Conservation (phyloP, 1,140 invertebrate genomes). For the Oedothorax gibbosus region DNA sequence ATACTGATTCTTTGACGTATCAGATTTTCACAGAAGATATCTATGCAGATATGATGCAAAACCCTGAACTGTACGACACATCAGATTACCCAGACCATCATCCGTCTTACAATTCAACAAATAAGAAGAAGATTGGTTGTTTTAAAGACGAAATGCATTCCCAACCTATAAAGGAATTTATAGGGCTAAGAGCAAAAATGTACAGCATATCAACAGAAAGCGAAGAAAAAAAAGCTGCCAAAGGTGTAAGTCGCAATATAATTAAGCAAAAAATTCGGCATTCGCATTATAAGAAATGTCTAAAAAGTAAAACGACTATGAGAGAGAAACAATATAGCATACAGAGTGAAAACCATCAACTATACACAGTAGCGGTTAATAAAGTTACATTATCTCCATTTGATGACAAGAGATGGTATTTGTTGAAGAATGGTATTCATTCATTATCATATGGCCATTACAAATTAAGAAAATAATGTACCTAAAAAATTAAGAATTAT, state of each 20-base stretch:
- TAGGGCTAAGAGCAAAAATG: conserved; percentile 68
- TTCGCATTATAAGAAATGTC: not conserved
- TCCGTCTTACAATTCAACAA: conserved; percentile 64
- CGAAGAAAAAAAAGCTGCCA: not conserved
- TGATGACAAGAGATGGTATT: conserved; percentile 2
- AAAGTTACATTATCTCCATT: not conserved
- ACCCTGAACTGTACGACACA: conserved; percentile 52
- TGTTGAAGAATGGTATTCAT: not conserved
- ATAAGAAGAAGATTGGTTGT: conserved; percentile 70
- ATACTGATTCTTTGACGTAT: not conserved
- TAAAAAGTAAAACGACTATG: not conserved
- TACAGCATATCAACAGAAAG: not conserved
- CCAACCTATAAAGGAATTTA: conserved; percentile 67
- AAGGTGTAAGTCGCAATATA: not conserved
- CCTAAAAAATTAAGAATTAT: too few species aligned
- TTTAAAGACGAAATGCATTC: conserved; percentile 71
- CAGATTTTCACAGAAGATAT: conserved; percentile 34
- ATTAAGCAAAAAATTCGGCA: not conserved
- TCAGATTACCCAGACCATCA: conserved; percentile 62
- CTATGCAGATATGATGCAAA: conserved; percentile 27
- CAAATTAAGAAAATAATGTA: not conserved
- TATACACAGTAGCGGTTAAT: conserved; percentile 1
- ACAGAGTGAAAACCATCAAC: not conserved
- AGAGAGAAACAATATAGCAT: not conserved
- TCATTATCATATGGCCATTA: not conserved